Percentiles rank a stretch among this genome's conserved stretches.
Evolutionary conservation across 2,797 vertebrate genomes (phyloP).

Genomic region (Falco peregrinus): DNA sequence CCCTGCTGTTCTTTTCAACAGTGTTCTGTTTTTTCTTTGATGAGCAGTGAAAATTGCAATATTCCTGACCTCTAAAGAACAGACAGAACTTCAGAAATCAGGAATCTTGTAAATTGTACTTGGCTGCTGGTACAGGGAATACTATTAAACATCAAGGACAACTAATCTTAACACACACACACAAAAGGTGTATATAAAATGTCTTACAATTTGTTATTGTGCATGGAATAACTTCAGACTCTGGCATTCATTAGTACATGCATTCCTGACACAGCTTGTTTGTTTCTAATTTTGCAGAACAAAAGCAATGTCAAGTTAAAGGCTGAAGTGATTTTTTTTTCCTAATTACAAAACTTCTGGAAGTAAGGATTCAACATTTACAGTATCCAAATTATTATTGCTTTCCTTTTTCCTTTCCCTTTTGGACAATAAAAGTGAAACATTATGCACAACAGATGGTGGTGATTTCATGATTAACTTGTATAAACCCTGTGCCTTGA

Average conservation of each 20-base stretch:
- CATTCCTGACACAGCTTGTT: neutral
- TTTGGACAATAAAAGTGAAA: neutral
- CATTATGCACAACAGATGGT: neutral
- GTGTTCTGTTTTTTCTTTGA: slow-evolving; percentile 3
- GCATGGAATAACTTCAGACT: neutral
- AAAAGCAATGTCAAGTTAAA: neutral
- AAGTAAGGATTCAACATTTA: neutral
- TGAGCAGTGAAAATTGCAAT: slow-evolving; percentile 8
- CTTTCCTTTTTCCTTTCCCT: neutral
- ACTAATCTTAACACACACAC: neutral
- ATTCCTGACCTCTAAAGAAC: neutral
- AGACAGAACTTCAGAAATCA: neutral
- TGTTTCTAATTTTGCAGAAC: neutral
- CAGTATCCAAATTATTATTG: neutral
- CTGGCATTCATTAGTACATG: neutral
- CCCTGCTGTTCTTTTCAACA: neutral
- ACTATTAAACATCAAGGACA: neutral
- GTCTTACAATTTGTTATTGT: neutral
- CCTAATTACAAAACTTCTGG: neutral
- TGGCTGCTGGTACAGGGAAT: neutral
- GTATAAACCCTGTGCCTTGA: neutral
- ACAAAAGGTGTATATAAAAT: neutral
- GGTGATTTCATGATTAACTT: neutral
- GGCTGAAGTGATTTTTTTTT: neutral
- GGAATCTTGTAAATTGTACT: neutral